Conservation (phyloP, 2,888 invertebrate genomes). For the Ptychoptera albimana region DNA sequence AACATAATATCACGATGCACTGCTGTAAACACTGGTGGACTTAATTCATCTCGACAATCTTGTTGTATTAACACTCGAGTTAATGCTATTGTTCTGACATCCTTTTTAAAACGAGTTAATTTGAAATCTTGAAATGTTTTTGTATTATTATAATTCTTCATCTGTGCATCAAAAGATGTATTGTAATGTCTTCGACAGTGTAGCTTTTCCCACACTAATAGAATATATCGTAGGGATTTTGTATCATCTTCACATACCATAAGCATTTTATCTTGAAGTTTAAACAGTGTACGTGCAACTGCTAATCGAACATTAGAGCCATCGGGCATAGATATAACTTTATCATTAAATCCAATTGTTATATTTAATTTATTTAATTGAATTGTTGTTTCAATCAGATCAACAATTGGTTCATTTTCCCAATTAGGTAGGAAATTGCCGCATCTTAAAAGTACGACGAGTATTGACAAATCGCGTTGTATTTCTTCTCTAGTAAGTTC, state of each 20-base stretch:
- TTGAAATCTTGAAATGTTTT: conserved; percentile 47
- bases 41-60: conserved; percentile 10
- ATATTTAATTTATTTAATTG: conserved; percentile 28
- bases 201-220: conserved; percentile 28
- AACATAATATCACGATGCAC: conserved; percentile 43
- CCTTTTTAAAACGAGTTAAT: conserved; percentile 41
- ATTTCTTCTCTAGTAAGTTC: conserved; percentile 48
- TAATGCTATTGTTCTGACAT: conserved; percentile 44
- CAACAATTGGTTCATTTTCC: conserved; percentile 36
- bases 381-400: conserved; percentile 8
- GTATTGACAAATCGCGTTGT: conserved; percentile 46
- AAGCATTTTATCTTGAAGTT: conserved; percentile 48
- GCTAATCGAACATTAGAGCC: conserved; percentile 52
- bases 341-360: conserved; percentile 30
- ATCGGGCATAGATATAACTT: conserved; percentile 38
- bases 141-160: conserved; percentile 47
- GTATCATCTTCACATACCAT: conserved; percentile 61
- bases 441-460: conserved; percentile 48
- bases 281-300: conserved; percentile 41
- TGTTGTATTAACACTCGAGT: conserved; percentile 35
- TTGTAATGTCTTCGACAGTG: conserved; percentile 9
- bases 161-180: conserved; percentile 38
- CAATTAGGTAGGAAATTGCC: conserved; percentile 51
- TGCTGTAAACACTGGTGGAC: conserved; percentile 33
- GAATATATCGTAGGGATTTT: conserved; percentile 44